phyloP scores from a whole-genome alignment of 2,888 invertebrate genomes.

The Drosophila niveifrons region DNA sequence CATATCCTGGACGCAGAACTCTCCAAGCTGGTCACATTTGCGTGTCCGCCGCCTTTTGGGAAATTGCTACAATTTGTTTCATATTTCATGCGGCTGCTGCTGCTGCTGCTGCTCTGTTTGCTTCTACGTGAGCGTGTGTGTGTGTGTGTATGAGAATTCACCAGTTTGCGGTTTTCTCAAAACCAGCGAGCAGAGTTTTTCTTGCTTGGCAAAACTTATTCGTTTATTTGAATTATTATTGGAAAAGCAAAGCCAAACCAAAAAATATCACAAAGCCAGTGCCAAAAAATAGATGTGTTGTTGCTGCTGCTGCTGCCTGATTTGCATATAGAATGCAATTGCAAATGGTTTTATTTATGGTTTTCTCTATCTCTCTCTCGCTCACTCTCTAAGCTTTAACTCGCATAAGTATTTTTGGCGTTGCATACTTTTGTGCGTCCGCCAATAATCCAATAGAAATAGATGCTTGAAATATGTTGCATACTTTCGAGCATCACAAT shows the following conservation, averaged over 20 bases:
- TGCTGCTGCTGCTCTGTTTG: constrained; percentile 5
- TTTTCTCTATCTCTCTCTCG: neutral
- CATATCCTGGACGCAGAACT: constrained; percentile 33
- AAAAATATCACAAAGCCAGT: constrained; percentile 44
- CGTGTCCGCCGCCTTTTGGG: constrained; percentile 65
- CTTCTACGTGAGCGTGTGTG: constrained; percentile 1
- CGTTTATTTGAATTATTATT: constrained; percentile 72
- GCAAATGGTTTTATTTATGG: constrained; percentile 50
- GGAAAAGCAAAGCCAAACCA: constrained; percentile 43
- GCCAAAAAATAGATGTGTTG: constrained; percentile 16
- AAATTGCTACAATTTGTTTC: constrained; percentile 79
- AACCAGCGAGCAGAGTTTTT: constrained; percentile 32
- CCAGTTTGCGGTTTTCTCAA: constrained; percentile 41
- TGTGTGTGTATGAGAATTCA: constrained; percentile 37
- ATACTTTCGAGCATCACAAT: constrained; percentile 32
- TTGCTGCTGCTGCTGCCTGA: constrained; percentile 42
- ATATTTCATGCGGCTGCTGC: constrained; percentile 71
- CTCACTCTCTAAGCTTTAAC: neutral
- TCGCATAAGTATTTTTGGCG: neutral
- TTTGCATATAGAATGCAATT: constrained; percentile 76
- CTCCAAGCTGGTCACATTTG: constrained; percentile 66
- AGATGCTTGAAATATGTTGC: neutral
- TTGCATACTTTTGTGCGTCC: constrained; percentile 39
- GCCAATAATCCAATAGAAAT: constrained; percentile 16
- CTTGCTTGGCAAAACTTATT: constrained; percentile 42